These are phyloP conservation scores for Phaetusa simplex DNA, from an alignment of 2,113 vertebrate species.

Conservation along the genomic window DNA sequence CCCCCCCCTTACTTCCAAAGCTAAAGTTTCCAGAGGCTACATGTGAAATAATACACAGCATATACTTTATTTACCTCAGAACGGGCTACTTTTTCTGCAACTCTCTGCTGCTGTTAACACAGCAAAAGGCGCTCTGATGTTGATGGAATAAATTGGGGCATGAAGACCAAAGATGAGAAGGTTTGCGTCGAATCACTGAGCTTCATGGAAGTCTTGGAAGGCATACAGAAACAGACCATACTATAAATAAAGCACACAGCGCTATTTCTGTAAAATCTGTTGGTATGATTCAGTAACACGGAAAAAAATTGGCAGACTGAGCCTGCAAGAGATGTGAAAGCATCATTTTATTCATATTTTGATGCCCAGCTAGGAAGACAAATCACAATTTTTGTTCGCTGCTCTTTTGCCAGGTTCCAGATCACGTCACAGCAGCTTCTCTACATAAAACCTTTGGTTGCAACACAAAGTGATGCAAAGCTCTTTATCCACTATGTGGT, in stretches of 20 bases:
- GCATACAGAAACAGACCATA: background rate
- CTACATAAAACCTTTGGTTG: background rate
- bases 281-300: background rate
- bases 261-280: background rate
- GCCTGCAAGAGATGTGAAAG: background rate
- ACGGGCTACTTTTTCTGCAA: background rate
- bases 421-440: background rate
- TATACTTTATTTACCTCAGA: background rate
- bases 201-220: background rate
- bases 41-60: background rate
- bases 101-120: background rate
- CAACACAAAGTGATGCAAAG: background rate
- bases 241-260: background rate
- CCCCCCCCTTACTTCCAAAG: background rate
- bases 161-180: background rate
- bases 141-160: background rate
- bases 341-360: background rate
- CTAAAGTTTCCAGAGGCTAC: background rate
- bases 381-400: background rate
- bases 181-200: background rate
- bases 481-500: background rate
- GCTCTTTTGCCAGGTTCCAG: background rate
- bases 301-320: background rate
- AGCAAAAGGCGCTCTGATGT: background rate
- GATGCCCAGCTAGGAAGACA: background rate